phyloP scores from a whole-genome alignment of 2,797 vertebrate genomes.

The Antrozous pallidus region DNA sequence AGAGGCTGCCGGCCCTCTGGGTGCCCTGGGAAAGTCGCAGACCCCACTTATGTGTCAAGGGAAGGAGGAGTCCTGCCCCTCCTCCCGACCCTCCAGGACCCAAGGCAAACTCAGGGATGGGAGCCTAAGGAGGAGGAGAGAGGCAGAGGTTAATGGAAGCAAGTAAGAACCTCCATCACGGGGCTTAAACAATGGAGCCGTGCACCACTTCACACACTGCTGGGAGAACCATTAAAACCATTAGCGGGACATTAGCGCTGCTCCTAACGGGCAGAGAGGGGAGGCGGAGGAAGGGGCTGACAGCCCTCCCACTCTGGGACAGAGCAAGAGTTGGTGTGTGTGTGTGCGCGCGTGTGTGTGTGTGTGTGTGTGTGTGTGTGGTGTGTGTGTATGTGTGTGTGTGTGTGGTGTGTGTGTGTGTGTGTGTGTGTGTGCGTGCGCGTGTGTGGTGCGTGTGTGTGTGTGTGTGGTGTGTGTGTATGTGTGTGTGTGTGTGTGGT shows the following conservation, averaged over 20 bases:
- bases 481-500: too few relatives aligned
- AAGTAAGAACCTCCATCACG: not conserved
- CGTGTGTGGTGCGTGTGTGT: too few relatives aligned
- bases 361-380: too few relatives aligned
- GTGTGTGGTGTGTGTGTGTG: too few relatives aligned
- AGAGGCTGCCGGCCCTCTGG: not conserved
- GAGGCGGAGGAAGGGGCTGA: not conserved
- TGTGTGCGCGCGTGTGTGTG: not conserved
- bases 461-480: too few relatives aligned
- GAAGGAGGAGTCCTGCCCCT: not conserved
- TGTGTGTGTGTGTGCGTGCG: too few relatives aligned
- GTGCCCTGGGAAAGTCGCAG: not conserved
- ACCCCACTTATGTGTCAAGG: too few relatives aligned
- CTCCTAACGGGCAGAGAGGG: not conserved
- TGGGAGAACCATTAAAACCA: slow-evolving; percentile 54
- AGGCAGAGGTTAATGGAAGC: slow-evolving; percentile 58
- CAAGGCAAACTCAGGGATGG: not conserved
- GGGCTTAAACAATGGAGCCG: slow-evolving; percentile 5
- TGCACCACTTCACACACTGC: slow-evolving; percentile 3
- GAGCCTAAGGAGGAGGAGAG: not conserved
- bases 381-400: too few relatives aligned
- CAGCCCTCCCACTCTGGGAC: not conserved
- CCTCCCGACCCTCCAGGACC: not conserved
- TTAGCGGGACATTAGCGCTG: slow-evolving; percentile 52
- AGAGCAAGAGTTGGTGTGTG: not conserved